Evolutionary conservation across 2,797 vertebrate species (phyloP).

Genomic region (Orientallactaga sibirica): DNA sequence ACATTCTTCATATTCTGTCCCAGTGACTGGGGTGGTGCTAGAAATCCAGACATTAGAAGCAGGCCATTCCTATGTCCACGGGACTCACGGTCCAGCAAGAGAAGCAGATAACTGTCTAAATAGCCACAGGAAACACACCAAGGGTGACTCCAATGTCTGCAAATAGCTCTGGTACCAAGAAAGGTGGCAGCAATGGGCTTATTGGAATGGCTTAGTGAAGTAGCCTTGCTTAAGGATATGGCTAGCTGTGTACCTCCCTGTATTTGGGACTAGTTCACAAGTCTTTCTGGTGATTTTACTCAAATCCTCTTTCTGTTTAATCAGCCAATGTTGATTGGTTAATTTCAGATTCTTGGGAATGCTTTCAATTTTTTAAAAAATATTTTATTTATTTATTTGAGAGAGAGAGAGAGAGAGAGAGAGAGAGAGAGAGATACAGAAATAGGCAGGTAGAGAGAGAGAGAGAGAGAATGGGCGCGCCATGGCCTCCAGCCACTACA

Average conservation of each 20-base stretch:
- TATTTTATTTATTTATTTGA: too few species aligned
- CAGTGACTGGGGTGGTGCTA: neutral
- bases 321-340: neutral
- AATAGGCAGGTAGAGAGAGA: too few species aligned
- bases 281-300: neutral
- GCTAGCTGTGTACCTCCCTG: neutral
- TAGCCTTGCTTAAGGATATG: neutral
- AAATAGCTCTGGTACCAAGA: neutral
- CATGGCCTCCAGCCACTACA: too few species aligned
- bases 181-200: neutral
- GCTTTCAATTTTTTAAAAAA: too few species aligned
- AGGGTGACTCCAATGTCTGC: neutral
- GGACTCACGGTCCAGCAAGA: neutral
- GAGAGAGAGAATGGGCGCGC: too few species aligned
- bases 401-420: too few species aligned
- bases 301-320: conserved; percentile 46
- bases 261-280: neutral
- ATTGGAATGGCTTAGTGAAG: neutral
- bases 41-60: neutral
- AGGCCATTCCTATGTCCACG: neutral
- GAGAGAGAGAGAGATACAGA: too few species aligned
- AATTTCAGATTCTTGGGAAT: neutral
- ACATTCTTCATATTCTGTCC: neutral
- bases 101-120: neutral
- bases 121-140: neutral